These are phyloP conservation scores for Drosophila aldrichi DNA, from an alignment of 2,888 invertebrate genomes.

Conservation along the genomic window DNA sequence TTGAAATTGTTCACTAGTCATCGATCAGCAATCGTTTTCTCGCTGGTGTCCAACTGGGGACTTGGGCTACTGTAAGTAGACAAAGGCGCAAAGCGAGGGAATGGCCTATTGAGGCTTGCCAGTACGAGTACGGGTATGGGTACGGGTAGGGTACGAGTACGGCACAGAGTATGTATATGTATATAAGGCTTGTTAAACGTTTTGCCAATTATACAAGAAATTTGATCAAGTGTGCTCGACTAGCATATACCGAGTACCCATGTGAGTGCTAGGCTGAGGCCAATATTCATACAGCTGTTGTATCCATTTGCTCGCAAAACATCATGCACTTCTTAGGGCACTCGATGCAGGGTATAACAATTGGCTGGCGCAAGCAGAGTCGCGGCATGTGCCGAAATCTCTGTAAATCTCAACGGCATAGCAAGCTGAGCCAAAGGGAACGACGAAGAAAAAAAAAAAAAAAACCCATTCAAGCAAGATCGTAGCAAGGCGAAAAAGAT, in stretches of 20 bases:
- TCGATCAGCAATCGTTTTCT: slow-evolving; percentile 15
- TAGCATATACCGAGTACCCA: neutral
- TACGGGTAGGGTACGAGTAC: neutral
- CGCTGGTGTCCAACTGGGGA: slow-evolving; percentile 37
- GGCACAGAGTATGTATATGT: slow-evolving; percentile 28
- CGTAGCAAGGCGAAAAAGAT: slow-evolving; percentile 65
- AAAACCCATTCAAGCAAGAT: slow-evolving; percentile 75
- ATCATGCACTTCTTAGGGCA: neutral
- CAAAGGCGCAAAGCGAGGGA: slow-evolving; percentile 32
- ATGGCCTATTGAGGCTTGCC: neutral
- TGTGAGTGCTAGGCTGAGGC: too few relatives aligned
- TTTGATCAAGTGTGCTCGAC: neutral
- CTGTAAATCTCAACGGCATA: slow-evolving; percentile 53
- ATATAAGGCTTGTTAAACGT: slow-evolving; percentile 53
- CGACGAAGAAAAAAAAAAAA: too few relatives aligned
- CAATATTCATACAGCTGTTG: neutral
- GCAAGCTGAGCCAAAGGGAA: slow-evolving; percentile 16
- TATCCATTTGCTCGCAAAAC: neutral
- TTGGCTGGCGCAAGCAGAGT: slow-evolving; percentile 32
- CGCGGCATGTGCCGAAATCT: slow-evolving; percentile 55
- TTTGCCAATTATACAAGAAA: slow-evolving; percentile 79
- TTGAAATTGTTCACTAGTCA: slow-evolving; percentile 17
- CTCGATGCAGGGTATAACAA: slow-evolving; percentile 10
- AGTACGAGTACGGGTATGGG: too few relatives aligned
- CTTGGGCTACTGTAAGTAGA: slow-evolving; percentile 69